Evolutionary conservation across 2,888 invertebrate species (phyloP).

Genomic region (Perdita meconis): DNA sequence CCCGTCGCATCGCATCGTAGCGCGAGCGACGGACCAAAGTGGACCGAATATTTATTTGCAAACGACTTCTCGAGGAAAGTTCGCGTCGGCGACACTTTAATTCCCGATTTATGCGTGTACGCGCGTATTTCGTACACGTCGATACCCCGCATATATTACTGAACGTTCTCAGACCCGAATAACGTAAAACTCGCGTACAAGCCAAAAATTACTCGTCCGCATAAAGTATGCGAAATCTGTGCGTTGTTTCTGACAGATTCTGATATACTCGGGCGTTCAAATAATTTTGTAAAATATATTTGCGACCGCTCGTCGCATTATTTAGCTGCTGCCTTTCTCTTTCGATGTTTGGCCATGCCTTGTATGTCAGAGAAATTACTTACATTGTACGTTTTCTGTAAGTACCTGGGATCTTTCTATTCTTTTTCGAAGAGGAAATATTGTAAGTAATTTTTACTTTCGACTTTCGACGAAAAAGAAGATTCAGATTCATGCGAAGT

Average conservation of each 20-base stretch:
- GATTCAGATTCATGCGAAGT: too few relatives aligned
- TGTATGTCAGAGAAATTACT: conserved; percentile 2
- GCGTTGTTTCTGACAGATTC: background rate
- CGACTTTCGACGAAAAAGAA: too few relatives aligned
- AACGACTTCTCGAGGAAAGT: background rate
- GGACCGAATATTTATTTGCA: conserved; percentile 15
- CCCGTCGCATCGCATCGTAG: background rate
- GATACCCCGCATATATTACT: background rate
- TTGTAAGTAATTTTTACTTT: too few relatives aligned
- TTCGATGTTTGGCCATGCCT: conserved; percentile 8
- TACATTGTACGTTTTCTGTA: too few relatives aligned
- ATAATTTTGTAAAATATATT: background rate
- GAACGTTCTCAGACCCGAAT: background rate
- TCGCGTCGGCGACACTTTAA: conserved; percentile 11
- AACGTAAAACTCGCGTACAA: background rate
- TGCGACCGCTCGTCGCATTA: background rate
- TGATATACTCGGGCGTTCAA: background rate
- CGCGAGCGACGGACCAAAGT: conserved; percentile 25
- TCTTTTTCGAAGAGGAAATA: too few relatives aligned
- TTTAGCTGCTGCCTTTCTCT: background rate
- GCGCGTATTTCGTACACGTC: background rate
- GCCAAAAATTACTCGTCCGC: background rate
- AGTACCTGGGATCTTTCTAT: conserved; percentile 1
- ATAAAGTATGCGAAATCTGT: background rate
- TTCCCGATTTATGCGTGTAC: conserved; percentile 29